These are phyloP conservation scores for Trichoplusia ni DNA, from an alignment of 1,140 invertebrate genomes.

Conservation along the genomic window DNA sequence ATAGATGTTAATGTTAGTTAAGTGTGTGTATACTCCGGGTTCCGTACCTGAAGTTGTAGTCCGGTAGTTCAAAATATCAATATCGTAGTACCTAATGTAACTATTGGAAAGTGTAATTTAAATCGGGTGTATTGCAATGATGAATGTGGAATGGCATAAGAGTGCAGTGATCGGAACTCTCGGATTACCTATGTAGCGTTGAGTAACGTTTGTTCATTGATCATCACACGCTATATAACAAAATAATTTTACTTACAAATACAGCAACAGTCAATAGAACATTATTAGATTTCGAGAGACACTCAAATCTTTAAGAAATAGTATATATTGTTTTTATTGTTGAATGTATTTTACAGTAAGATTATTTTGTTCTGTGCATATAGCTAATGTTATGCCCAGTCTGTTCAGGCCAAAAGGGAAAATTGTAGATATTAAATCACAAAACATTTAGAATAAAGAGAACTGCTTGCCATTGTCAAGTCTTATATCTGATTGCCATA, in stretches of 20 bases:
- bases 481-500: conserved; percentile 15
- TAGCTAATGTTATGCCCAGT: too few relatives aligned
- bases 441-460: too few relatives aligned
- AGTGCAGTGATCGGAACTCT: neutral
- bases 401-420: too few relatives aligned
- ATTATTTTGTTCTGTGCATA: too few relatives aligned
- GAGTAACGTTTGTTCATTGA: neutral
- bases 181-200: neutral
- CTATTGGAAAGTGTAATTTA: too few relatives aligned
- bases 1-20: conserved; percentile 3
- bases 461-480: neutral
- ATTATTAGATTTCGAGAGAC: conserved; percentile 1
- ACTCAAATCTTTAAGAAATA: neutral
- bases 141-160: neutral
- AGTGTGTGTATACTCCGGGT: conserved; percentile 1
- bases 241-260: neutral
- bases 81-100: too few relatives aligned
- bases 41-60: too few relatives aligned
- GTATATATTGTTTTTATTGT: neutral
- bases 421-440: too few relatives aligned
- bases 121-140: too few relatives aligned
- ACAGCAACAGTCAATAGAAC: neutral
- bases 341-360: too few relatives aligned
- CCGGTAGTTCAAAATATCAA: too few relatives aligned
- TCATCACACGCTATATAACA: neutral